These are phyloP conservation scores for Hirtodrosophila confusa DNA, from an alignment of 2,888 invertebrate species.

Conservation along the genomic window DNA sequence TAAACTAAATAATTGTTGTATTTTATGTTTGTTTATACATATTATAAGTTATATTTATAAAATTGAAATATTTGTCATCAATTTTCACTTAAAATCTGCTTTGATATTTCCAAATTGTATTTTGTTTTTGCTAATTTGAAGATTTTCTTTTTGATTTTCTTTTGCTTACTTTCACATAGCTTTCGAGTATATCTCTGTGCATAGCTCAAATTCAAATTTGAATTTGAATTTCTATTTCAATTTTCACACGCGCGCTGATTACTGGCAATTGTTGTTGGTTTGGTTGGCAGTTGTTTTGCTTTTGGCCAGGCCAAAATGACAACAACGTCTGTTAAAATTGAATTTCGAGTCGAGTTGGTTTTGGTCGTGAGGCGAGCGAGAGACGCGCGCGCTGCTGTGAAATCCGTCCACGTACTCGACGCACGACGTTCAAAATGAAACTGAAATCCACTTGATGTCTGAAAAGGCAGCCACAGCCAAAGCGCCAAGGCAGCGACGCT, in stretches of 20 bases:
- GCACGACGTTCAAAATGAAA: slow-evolving; percentile 83
- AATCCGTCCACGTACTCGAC: slow-evolving; percentile 71
- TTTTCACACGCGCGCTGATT: slow-evolving; percentile 69
- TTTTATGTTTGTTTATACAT: no score
- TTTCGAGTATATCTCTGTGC: slow-evolving; percentile 31
- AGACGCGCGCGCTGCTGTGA: slow-evolving; percentile 42
- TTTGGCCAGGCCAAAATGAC: slow-evolving; percentile 59
- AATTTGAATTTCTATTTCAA: slow-evolving; percentile 18
- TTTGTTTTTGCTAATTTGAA: slow-evolving; percentile 1
- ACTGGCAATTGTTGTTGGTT: slow-evolving; percentile 51
- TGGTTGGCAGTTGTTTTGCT: slow-evolving; percentile 5
- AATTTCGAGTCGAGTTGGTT: slow-evolving; percentile 37
- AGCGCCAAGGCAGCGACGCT: slow-evolving; percentile 36
- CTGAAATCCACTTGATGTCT: slow-evolving; percentile 80
- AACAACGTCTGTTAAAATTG: slow-evolving; percentile 43
- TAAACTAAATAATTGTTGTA: no score
- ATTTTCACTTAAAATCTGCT: background rate
- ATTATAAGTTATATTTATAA: no score
- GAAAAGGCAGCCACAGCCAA: slow-evolving; percentile 50
- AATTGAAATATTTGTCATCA: no score
- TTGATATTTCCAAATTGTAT: background rate
- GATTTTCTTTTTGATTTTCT: slow-evolving; percentile 16
- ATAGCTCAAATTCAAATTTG: slow-evolving; percentile 14
- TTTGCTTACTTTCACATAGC: slow-evolving; percentile 49
- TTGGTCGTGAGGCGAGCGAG: slow-evolving; percentile 33